Base-by-base conservation (phyloP, 2,888 invertebrate species). In the Incurvaria masculella region DNA sequence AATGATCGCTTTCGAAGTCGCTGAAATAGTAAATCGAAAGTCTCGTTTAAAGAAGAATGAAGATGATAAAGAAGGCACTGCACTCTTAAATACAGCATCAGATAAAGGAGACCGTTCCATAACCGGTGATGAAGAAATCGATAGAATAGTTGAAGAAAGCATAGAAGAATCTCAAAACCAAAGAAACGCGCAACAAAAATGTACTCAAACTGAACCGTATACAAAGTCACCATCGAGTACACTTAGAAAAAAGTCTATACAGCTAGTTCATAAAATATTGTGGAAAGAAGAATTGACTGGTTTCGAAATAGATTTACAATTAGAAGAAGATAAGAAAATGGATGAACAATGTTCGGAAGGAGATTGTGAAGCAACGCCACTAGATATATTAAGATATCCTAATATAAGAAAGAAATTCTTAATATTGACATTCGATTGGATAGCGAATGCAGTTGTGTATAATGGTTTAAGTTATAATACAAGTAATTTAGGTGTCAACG, bases 401-500 rank as follows among this genome's bases (percentile, higher is more conserved):
- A 86, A 86, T 62, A 82, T 86, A 53, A 71, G 86, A 42, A 85
- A 81, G 58, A 86, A 85, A 59, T 85, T 86, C 54, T 72, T 85
- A 21, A 75, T 86, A 45, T 66, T 86, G 20, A 83, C 84, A 0
- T 84, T 85, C 55, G 82, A 83, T 57, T 86, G 85, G 85, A 80
- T 85, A 5, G 81, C 84, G 33, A 71, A 86, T 48, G 85, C 85
- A n/a, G 82, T 86, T 1, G 85, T 85, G 2, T 86, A 86, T 62
- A 86, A 85, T 57, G 84, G 85, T 48, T 68, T 86, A 44, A 84
- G 85, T 56, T 85, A 85, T 57, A 86, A 86, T 61, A 80, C 85
- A 16, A 79, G 84, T 21, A 86, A 86, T 65, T 72, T 86, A 45
- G 86, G 85, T 8, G 85, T 86, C 39, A 82, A 85, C 55, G 86